Conservation (phyloP, 2,888 invertebrate genomes). For the Hirtodrosophila cameraria region DNA sequence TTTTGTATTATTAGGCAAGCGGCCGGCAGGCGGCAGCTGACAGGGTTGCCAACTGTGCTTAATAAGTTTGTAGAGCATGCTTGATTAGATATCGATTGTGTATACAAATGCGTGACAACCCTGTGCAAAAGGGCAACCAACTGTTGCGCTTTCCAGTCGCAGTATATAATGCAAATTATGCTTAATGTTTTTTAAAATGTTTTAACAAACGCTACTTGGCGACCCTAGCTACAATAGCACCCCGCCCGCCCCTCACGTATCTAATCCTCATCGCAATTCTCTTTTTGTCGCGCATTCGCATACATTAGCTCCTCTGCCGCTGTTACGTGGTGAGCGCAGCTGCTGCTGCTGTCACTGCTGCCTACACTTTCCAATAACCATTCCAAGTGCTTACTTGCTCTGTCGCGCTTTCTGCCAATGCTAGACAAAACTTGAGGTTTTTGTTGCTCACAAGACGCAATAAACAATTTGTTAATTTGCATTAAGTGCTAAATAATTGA, state of each 20-base stretch:
- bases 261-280: constrained; percentile 31
- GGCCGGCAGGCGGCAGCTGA: constrained; percentile 49
- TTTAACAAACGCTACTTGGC: constrained; percentile 16
- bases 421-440: background rate
- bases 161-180: constrained; percentile 32
- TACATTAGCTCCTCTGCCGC: constrained; percentile 50
- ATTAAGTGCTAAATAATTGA: background rate
- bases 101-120: constrained; percentile 23
- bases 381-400: constrained; percentile 49
- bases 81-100: background rate
- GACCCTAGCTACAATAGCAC: constrained; percentile 38
- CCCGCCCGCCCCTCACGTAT: too few relatives aligned
- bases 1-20: constrained; percentile 20
- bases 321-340: constrained; percentile 64
- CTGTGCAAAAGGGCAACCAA: constrained; percentile 42
- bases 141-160: constrained; percentile 47
- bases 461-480: constrained; percentile 35
- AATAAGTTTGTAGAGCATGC: background rate
- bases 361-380: constrained; percentile 50
- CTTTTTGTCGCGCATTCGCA: constrained; percentile 52
- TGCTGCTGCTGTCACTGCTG: constrained; percentile 42
- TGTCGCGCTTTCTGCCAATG: constrained; percentile 26
- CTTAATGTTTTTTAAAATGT: constrained; percentile 5
- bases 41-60: constrained; percentile 43
- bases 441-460: background rate